Percentiles rank a stretch among this genome's conserved stretches.
phyloP scores from a whole-genome alignment of 2,888 invertebrate species.

The Microctonus brassicae region DNA sequence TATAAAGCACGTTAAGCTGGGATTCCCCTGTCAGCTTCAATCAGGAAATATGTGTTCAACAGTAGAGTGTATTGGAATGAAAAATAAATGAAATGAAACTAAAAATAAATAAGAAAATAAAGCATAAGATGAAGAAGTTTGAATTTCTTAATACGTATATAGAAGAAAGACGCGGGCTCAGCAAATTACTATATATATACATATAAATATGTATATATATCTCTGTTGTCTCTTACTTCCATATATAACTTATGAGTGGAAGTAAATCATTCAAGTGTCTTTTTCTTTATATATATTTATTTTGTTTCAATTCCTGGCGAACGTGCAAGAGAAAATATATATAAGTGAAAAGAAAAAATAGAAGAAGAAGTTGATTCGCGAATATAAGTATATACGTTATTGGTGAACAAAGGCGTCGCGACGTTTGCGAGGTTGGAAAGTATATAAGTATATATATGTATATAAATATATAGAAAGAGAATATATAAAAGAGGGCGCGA shows the following conservation, averaged over 20 bases:
- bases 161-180: slow-evolving; percentile 8
- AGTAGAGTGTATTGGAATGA: not conserved
- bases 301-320: not conserved
- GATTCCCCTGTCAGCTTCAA: not conserved
- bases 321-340: not conserved
- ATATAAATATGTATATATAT: not conserved
- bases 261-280: slow-evolving; percentile 21
- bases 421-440: slow-evolving; percentile 22
- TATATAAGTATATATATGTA: not conserved
- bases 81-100: not conserved
- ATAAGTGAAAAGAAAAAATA: not conserved
- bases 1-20: slow-evolving; percentile 13
- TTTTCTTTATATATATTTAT: slow-evolving; percentile 4
- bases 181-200: slow-evolving; percentile 15
- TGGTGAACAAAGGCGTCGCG: slow-evolving; percentile 31
- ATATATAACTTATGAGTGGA: not conserved
- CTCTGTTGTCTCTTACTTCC: not conserved
- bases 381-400: slow-evolving; percentile 9
- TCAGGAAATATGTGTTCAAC: not conserved
- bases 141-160: not conserved
- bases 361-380: not conserved
- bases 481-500: not conserved
- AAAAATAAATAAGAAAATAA: slow-evolving; percentile 2
- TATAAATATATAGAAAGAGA: not conserved
- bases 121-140: not conserved